Conservation (phyloP, 2,113 vertebrate genomes). For the Heterochromis multidens region DNA sequence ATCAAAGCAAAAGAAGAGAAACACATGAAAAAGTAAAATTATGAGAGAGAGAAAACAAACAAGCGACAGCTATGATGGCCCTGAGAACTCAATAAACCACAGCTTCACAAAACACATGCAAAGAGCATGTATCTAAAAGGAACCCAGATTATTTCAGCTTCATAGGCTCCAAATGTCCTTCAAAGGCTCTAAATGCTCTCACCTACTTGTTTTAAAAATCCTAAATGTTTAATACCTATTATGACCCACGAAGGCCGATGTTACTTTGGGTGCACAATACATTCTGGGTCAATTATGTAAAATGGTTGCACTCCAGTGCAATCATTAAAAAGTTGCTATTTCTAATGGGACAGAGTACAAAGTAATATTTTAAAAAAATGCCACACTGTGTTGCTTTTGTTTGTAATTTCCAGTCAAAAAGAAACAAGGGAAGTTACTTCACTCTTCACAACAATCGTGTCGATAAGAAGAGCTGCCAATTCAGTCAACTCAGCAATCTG, state of each 20-base stretch:
- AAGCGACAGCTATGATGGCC: not conserved
- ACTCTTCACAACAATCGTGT: too few species aligned
- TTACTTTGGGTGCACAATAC: too few species aligned
- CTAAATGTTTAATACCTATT: not conserved
- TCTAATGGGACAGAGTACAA: too few species aligned
- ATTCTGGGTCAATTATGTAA: too few species aligned
- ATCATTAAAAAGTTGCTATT: too few species aligned
- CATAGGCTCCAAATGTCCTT: not conserved
- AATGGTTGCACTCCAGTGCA: too few species aligned
- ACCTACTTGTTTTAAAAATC: not conserved
- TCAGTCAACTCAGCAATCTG: not conserved
- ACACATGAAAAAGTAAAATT: not conserved
- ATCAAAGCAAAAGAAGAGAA: not conserved
- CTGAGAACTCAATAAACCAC: not conserved
- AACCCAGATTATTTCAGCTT: not conserved
- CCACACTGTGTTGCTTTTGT: too few species aligned
- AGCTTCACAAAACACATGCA: not conserved
- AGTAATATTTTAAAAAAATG: too few species aligned
- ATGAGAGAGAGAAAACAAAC: not conserved
- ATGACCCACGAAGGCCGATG: not conserved
- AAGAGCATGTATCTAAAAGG: not conserved
- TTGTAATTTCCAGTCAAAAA: too few species aligned
- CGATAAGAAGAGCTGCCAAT: not conserved
- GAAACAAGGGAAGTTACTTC: too few species aligned
- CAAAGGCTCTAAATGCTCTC: fast-evolving